phyloP scores from a whole-genome alignment of 2,888 invertebrate genomes.

The Aelia acuminata region DNA sequence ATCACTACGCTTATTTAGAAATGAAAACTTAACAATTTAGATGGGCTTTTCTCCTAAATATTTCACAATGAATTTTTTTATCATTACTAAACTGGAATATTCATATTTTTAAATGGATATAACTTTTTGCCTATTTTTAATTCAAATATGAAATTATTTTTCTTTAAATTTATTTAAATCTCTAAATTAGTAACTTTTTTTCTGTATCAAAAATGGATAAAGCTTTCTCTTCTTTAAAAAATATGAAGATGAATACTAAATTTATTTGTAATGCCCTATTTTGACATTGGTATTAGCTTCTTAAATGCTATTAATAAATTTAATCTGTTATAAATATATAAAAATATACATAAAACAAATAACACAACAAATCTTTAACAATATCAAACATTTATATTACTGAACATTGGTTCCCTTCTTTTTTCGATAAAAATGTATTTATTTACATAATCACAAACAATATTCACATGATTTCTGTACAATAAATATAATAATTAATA shows the following conservation, averaged over 20 bases:
- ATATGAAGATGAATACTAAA: neutral
- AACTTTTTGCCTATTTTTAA: neutral
- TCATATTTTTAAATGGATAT: neutral
- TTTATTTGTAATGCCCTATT: constrained; percentile 39
- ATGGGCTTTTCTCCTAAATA: neutral
- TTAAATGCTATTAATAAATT: constrained; percentile 46
- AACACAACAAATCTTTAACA: constrained; percentile 54
- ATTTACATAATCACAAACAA: constrained; percentile 60
- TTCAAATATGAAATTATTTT: neutral
- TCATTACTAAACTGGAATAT: neutral
- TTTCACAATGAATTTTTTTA: neutral
- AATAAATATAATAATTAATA: constrained; percentile 56
- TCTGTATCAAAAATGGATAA: neutral
- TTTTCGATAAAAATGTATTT: constrained; percentile 46
- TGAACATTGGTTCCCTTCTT: constrained; percentile 57
- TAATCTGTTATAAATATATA: constrained; percentile 56
- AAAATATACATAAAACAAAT: constrained; percentile 56
- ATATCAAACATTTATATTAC: constrained; percentile 51
- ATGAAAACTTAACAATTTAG: neutral
- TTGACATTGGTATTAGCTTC: constrained; percentile 49
- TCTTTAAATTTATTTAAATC: neutral
- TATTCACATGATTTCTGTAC: constrained; percentile 58
- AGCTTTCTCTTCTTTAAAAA: neutral
- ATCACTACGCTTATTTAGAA: no score
- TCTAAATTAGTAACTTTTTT: neutral